phyloP scores from a whole-genome alignment of 2,113 vertebrate species.

The Tenrec ecaudatus region DNA sequence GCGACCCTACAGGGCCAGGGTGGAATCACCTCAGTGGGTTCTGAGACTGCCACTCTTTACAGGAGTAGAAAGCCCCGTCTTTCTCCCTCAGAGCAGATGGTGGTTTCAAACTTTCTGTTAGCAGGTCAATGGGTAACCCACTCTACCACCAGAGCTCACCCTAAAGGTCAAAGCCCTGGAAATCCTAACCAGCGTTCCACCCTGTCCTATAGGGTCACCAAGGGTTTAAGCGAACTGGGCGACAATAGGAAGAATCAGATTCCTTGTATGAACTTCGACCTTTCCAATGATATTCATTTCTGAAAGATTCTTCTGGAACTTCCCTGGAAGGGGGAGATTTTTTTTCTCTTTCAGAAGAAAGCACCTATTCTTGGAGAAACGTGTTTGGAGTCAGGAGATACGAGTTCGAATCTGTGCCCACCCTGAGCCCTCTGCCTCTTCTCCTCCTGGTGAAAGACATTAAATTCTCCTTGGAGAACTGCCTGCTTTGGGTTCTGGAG shows the following conservation, averaged over 20 bases:
- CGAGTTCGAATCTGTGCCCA: not conserved
- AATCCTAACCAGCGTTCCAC: not conserved
- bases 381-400: not conserved
- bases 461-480: not conserved
- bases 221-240: not conserved
- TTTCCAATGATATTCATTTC: not conserved
- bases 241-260: not conserved
- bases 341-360: not conserved
- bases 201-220: not conserved
- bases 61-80: no score
- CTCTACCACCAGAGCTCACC: no score
- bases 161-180: not conserved
- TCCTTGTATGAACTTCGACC: not conserved
- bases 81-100: no score
- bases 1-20: no score
- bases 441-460: not conserved
- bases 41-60: no score
- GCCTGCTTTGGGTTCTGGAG: not conserved
- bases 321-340: no score
- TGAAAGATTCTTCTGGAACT: no score
- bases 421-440: not conserved
- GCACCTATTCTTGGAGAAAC: not conserved
- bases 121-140: no score
- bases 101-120: no score
- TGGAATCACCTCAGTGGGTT: no score